A percentile compares a stretch with the other conserved stretches of the same genome.
phyloP scores from a whole-genome alignment of 2,113 vertebrate species.

The Dipodomys ordii region DNA sequence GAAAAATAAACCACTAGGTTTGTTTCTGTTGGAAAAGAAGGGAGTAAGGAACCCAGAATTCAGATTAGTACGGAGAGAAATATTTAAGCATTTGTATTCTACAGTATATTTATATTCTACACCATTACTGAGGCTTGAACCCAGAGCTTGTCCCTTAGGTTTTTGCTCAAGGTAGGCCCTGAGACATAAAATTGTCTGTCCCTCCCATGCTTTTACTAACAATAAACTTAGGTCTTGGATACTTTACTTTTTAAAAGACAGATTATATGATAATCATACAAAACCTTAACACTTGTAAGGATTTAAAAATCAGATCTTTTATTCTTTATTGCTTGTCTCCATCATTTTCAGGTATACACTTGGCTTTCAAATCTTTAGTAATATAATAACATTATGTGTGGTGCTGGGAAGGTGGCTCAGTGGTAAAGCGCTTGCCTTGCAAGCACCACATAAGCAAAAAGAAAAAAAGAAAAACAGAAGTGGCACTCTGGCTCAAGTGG shows the following conservation, averaged over 20 bases:
- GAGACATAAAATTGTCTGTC: neutral
- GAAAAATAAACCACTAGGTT: neutral
- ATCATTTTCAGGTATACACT: conserved; percentile 1
- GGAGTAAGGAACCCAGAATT: neutral
- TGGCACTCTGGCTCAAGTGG: too few species aligned
- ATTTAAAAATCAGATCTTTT: neutral
- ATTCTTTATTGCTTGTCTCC: neutral
- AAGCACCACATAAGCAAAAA: too few species aligned
- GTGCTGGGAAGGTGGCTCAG: too few species aligned
- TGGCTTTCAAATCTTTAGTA: conserved; percentile 5
- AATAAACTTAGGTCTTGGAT: neutral
- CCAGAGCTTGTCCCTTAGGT: too few species aligned
- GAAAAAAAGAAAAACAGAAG: too few species aligned
- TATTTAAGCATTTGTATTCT: neutral
- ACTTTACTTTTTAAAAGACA: neutral
- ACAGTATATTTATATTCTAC: neutral
- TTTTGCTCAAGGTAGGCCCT: too few species aligned
- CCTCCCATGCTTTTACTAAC: conserved; percentile 24
- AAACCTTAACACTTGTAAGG: neutral
- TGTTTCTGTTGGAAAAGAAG: conserved; percentile 19
- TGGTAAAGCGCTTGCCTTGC: too few species aligned
- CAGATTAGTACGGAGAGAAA: neutral
- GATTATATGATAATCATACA: neutral
- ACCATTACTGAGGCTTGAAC: too few species aligned
- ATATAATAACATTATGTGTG: neutral